These are phyloP conservation scores for Megaceryle alcyon DNA, from an alignment of 2,797 vertebrate species.

Conservation along the genomic window DNA sequence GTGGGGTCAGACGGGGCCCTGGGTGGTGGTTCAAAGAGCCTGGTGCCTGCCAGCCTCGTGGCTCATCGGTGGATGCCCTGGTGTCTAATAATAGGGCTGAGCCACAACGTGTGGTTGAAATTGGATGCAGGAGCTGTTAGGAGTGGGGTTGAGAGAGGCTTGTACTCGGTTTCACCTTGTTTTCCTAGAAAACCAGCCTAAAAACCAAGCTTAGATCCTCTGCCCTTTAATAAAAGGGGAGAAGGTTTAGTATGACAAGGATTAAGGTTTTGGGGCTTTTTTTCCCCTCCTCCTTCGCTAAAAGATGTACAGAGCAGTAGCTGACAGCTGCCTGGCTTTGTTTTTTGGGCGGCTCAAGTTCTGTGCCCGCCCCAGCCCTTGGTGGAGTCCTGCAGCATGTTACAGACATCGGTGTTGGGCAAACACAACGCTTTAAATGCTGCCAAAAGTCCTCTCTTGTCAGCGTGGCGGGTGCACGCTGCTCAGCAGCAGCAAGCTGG, in stretches of 20 bases:
- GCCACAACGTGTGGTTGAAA: background rate
- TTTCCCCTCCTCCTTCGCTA: background rate
- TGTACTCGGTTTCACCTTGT: background rate
- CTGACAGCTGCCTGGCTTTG: background rate
- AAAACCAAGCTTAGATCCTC: background rate
- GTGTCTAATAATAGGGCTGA: slow-evolving; percentile 62
- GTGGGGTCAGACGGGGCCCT: background rate
- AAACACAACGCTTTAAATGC: fast-evolving
- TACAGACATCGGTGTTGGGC: background rate
- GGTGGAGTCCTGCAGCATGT: background rate
- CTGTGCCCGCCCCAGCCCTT: fast-evolving
- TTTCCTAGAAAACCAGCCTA: background rate
- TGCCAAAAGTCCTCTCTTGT: background rate
- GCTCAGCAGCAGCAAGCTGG: background rate
- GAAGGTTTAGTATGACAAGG: background rate
- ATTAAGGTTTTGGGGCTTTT: background rate
- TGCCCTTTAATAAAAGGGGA: background rate
- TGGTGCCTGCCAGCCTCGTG: background rate
- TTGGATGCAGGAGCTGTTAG: background rate
- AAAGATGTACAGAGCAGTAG: background rate
- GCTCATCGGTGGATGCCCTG: background rate
- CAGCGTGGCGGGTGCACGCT: fast-evolving
- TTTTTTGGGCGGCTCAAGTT: background rate
- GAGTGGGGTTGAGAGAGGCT: background rate
- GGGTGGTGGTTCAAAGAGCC: fast-evolving